A percentile compares a stretch with the other conserved stretches of the same genome.
phyloP scores from a whole-genome alignment of 2,888 invertebrate species.

The Elgonia sp. region DNA sequence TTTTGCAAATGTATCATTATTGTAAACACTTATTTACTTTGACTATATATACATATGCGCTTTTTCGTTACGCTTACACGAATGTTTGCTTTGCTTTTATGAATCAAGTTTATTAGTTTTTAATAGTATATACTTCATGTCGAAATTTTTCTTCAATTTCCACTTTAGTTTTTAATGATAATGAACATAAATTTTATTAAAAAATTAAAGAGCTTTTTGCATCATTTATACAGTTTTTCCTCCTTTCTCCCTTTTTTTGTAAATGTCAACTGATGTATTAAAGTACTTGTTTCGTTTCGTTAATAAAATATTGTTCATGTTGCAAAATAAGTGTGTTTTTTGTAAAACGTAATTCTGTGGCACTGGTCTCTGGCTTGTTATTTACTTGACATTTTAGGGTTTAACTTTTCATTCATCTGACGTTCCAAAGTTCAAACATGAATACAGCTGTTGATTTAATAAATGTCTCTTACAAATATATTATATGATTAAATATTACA shows the following conservation, averaged over 20 bases:
- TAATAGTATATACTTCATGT: constrained; percentile 14
- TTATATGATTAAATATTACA: too few species aligned
- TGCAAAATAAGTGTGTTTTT: background rate
- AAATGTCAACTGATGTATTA: background rate
- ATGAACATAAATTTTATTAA: background rate
- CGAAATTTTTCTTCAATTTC: constrained; percentile 4
- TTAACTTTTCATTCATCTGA: constrained; percentile 31
- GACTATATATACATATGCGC: constrained; percentile 19
- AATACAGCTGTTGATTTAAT: background rate
- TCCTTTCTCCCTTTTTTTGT: background rate
- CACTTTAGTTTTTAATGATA: background rate
- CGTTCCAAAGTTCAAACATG: constrained; percentile 35
- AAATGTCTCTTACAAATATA: background rate
- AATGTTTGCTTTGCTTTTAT: constrained; percentile 37
- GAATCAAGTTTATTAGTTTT: constrained; percentile 38
- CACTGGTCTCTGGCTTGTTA: constrained; percentile 9
- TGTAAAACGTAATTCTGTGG: background rate
- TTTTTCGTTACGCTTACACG: constrained; percentile 15
- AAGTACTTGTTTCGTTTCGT: background rate
- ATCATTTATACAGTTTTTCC: background rate
- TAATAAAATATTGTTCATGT: background rate
- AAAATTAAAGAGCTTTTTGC: background rate
- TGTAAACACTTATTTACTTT: constrained; percentile 35
- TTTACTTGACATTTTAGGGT: constrained; percentile 43
- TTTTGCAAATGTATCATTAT: constrained; percentile 17